Percentiles rank a stretch among this genome's conserved stretches.
phyloP scores from a whole-genome alignment of 1,140 invertebrate species.

The Eciton burchellii region DNA sequence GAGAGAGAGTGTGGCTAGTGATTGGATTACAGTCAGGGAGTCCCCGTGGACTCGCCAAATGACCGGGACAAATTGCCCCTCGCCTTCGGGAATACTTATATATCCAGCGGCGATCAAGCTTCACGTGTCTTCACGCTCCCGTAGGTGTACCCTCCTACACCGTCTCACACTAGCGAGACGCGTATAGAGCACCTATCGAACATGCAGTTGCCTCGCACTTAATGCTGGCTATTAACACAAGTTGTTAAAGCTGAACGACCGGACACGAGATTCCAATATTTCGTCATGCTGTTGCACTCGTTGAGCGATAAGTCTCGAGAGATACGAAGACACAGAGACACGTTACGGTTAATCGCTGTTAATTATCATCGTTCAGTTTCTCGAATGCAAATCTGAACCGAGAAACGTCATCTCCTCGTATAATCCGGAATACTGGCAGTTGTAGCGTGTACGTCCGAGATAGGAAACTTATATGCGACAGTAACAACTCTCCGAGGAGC shows the following conservation, averaged over 20 bases:
- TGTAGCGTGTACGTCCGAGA: slow-evolving; percentile 14
- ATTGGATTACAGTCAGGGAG: slow-evolving; percentile 86
- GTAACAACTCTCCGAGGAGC: slow-evolving; percentile 72
- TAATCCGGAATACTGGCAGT: not conserved
- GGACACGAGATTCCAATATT: not conserved
- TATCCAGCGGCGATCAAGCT: slow-evolving; percentile 82
- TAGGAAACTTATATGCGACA: slow-evolving; percentile 18
- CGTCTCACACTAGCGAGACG: slow-evolving; percentile 54
- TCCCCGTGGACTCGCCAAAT: slow-evolving; percentile 85
- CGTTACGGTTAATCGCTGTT: too few relatives aligned
- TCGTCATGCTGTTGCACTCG: not conserved
- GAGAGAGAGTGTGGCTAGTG: slow-evolving; percentile 83
- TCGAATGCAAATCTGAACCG: slow-evolving; percentile 47
- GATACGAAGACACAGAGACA: too few relatives aligned
- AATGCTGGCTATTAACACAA: slow-evolving; percentile 19
- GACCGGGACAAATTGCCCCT: slow-evolving; percentile 86
- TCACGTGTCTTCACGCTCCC: slow-evolving; percentile 76
- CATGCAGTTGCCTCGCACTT: slow-evolving; percentile 39
- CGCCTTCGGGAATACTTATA: slow-evolving; percentile 86
- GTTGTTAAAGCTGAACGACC: not conserved
- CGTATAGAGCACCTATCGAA: slow-evolving; percentile 64
- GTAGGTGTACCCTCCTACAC: slow-evolving; percentile 56
- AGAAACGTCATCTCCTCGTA: slow-evolving; percentile 41
- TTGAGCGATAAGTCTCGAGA: not conserved
- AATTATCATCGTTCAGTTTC: not conserved